These are phyloP conservation scores for Drosophila pseudotakahashii DNA, from an alignment of 2,888 invertebrate genomes.

Conservation along the genomic window DNA sequence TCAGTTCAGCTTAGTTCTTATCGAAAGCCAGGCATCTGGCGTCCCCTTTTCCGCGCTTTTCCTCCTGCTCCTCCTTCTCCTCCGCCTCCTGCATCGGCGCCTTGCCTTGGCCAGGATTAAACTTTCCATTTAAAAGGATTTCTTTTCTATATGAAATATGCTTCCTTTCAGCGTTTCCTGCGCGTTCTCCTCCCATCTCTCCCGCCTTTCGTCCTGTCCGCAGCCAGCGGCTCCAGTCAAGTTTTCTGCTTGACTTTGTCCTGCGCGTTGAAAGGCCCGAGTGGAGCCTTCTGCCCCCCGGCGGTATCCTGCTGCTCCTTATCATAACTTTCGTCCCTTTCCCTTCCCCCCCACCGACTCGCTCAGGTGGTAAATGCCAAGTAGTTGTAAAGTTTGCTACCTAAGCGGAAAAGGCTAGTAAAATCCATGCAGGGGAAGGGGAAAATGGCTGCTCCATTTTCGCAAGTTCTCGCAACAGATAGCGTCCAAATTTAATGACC, in stretches of 20 bases:
- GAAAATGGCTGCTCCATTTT: conserved; percentile 55
- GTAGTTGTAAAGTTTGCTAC: conserved; percentile 74
- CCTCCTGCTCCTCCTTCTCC: conserved; percentile 1
- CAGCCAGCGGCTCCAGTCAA: conserved; percentile 53
- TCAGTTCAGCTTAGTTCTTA: conserved; percentile 48
- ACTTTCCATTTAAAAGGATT: conserved; percentile 77
- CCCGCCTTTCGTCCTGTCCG: conserved; percentile 14
- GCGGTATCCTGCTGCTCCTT: conserved; percentile 62
- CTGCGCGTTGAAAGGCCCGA: conserved; percentile 60
- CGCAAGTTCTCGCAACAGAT: conserved; percentile 74
- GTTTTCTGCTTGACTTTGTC: conserved; percentile 79
- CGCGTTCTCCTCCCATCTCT: conserved; percentile 14
- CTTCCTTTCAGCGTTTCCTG: conserved; percentile 55
- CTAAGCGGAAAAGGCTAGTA: conserved; percentile 78
- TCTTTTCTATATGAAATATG: conserved; percentile 76
- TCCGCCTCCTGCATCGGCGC: conserved; percentile 35
- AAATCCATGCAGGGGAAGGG: conserved; percentile 41
- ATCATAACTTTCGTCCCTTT: conserved; percentile 67
- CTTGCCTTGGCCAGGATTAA: conserved; percentile 60
- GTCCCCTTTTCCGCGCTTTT: conserved; percentile 10
- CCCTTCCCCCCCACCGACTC: not conserved
- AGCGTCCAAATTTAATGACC: conserved; percentile 80
- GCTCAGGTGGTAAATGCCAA: conserved; percentile 75
- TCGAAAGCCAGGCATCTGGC: conserved; percentile 65
- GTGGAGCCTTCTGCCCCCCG: conserved; percentile 13